phyloP scores from a whole-genome alignment of 1,140 invertebrate genomes.

The Pogonomyrmex californicus region DNA sequence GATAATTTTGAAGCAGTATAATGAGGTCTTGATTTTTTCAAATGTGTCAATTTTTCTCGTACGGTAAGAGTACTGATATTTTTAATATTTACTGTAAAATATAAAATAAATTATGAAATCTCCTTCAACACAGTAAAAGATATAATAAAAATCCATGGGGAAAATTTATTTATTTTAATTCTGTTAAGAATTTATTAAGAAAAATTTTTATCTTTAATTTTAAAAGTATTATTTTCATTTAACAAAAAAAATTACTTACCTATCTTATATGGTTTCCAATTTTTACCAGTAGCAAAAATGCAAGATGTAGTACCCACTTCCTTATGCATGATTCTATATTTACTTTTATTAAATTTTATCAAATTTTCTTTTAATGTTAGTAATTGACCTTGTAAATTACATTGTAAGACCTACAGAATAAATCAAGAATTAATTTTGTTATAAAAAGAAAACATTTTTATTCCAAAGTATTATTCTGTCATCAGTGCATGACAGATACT shows the following conservation, averaged over 20 bases:
- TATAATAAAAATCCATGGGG: not conserved
- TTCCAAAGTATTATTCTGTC: not conserved
- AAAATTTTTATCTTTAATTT: not conserved
- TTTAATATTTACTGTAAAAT: constrained; percentile 43
- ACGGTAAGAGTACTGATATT: constrained; percentile 27
- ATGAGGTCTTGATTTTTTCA: not conserved
- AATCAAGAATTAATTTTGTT: not conserved
- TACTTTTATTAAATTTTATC: constrained; percentile 23
- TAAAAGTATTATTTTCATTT: not conserved
- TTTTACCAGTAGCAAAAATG: constrained; percentile 48
- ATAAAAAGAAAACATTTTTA: not conserved
- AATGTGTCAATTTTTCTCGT: constrained; percentile 22
- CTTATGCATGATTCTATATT: constrained; percentile 5
- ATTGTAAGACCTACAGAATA: constrained; percentile 1
- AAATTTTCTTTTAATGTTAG: constrained; percentile 11
- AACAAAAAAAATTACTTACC: constrained; percentile 4
- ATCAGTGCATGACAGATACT: no score
- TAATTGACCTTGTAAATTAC: constrained; percentile 2
- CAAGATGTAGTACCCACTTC: constrained; percentile 27
- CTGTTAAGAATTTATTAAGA: not conserved
- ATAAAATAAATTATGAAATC: not conserved
- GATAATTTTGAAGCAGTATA: not conserved
- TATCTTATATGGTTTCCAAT: constrained; percentile 26
- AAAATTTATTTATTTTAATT: constrained; percentile 8
- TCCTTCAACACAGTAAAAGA: not conserved